A percentile compares a stretch with the other conserved stretches of the same genome.
Conservation (phyloP, 2,113 vertebrate species). For the Odobenus rosmarus region DNA sequence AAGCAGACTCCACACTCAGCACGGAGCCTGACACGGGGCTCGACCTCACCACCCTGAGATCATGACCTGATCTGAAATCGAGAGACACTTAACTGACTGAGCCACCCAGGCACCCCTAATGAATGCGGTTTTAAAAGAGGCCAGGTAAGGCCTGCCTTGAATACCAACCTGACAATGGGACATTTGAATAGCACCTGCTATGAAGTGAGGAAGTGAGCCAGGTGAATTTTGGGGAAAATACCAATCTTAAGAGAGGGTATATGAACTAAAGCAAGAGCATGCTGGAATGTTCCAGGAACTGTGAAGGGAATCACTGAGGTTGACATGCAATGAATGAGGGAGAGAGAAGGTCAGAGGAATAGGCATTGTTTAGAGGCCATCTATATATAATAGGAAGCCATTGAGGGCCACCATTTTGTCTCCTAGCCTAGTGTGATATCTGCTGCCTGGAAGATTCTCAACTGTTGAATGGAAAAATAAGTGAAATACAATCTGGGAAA, state of each 20-base stretch:
- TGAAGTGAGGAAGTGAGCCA: not conserved
- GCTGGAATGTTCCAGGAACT: not conserved
- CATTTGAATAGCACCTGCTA: not conserved
- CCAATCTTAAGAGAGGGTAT: not conserved
- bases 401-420: not conserved
- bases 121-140: not conserved
- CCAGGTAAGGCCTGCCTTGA: not conserved
- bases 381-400: not conserved
- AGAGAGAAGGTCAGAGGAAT: not conserved
- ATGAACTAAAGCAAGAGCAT: not conserved
- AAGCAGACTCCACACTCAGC: not conserved
- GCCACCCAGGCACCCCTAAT: not conserved
- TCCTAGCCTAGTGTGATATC: not conserved
- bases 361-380: not conserved
- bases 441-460: not conserved
- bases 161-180: not conserved
- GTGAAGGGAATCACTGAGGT: not conserved
- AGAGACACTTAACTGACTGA: not conserved
- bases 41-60: not conserved
- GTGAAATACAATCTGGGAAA: not conserved
- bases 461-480: not conserved
- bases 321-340: not conserved
- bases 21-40: not conserved
- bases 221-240: not conserved
- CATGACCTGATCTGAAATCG: not conserved